Conservation (phyloP, 2,113 vertebrate species). For the Dipodomys ordii region DNA sequence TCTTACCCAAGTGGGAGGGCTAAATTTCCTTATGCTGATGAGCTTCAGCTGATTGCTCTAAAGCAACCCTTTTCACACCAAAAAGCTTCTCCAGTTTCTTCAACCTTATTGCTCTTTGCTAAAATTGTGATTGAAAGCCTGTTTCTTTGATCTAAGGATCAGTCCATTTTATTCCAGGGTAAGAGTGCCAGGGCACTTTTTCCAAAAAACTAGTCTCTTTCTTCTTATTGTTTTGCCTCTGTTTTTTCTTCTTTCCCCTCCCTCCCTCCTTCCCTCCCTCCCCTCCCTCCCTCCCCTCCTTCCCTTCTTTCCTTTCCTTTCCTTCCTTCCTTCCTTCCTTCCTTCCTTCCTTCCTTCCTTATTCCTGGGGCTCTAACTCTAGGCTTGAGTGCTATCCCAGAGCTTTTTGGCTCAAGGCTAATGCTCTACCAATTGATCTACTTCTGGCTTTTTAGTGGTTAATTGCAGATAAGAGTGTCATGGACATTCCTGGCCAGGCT, state of each 20-base stretch:
- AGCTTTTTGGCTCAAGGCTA: too few relatives aligned
- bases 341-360: too few relatives aligned
- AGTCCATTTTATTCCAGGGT: neutral
- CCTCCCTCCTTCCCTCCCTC: too few relatives aligned
- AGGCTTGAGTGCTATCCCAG: too few relatives aligned
- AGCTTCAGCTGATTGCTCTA: neutral
- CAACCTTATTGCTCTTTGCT: neutral
- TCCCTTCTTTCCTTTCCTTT: too few relatives aligned
- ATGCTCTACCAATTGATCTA: too few relatives aligned
- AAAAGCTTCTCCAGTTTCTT: constrained; percentile 1
- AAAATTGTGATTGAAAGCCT: neutral
- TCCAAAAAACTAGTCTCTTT: neutral
- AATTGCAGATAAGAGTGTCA: too few relatives aligned
- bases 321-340: too few relatives aligned
- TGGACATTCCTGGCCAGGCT: too few relatives aligned
- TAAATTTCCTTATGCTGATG: neutral
- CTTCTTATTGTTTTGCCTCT: neutral
- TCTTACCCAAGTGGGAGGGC: neutral
- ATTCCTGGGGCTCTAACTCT: too few relatives aligned
- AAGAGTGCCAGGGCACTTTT: constrained; percentile 36
- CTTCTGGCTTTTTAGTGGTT: too few relatives aligned
- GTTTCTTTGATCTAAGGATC: constrained; percentile 33
- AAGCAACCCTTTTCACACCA: neutral
- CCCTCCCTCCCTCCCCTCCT: too few relatives aligned
- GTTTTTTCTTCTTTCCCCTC: neutral